Base-by-base conservation (phyloP, 2,797 vertebrate species). In the Hoplostethus atlanticus region DNA sequence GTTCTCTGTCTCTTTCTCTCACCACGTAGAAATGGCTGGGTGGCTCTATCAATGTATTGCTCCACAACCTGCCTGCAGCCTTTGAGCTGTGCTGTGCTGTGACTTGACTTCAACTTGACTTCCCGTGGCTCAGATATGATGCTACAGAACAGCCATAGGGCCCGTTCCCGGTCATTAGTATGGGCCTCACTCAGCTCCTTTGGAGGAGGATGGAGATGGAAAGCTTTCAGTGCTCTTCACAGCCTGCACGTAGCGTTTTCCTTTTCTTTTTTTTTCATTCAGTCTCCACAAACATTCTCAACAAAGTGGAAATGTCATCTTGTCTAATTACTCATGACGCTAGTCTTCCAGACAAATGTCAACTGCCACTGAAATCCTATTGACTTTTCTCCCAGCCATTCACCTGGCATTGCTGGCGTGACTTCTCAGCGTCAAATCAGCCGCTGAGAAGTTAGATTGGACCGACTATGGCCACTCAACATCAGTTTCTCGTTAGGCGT, bases 301-400 rank as follows among this genome's bases (percentile, higher is more conserved):
- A 76, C 62, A 31, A 76, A 85, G 58, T 56, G 71, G 50, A 85
- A 88, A 84, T 77, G 71, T 60, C 70, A 81, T 67, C 54, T 75
- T 0, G 0, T 73, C 67, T 80, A 84, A 80, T 85, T 86, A 80
- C 57, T 70, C 50, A 53, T 40, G 64, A 76, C 30, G 10, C 25
- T 21, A 17, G 38, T 65, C 63, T 68, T 56, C 57, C 34, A 77
- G 62, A 77, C 30, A 86, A 85, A 87, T 88, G 83, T 84, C 79
- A 85, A 87, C 68, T 62, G 64, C 64, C 56, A 48, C 5, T 64
- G 13, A 12, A 16, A 42, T 77, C 51, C 30, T 79, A 61, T 74
- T 84, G 77, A 83, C 79, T 81, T 87, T 81, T 80, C 56, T 60
- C 54, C 44, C 54, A 11, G 42, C 13, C 12, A 40, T 25, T 77